phyloP scores from a whole-genome alignment of 2,888 invertebrate genomes.

The Machimus atricapillus region DNA sequence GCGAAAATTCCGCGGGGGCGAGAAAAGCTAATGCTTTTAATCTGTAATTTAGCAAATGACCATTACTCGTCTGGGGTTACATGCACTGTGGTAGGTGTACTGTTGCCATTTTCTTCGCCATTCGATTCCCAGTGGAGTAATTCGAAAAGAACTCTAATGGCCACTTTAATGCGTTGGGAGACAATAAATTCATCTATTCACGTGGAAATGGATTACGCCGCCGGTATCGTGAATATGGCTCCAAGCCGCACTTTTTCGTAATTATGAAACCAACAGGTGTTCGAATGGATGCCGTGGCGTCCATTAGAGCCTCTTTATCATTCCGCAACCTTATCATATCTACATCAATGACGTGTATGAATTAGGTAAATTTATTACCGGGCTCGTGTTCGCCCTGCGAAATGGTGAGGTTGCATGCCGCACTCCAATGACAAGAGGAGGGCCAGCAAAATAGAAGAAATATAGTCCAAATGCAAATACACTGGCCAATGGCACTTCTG shows the following conservation, averaged over 20 bases:
- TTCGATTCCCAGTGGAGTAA: background rate
- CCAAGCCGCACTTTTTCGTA: background rate
- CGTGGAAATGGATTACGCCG: background rate
- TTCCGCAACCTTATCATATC: conserved; percentile 3
- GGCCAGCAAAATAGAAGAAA: background rate
- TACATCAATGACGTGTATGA: background rate
- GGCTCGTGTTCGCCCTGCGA: background rate
- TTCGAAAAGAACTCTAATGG: conserved; percentile 18
- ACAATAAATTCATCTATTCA: conserved; percentile 1
- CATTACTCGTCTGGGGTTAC: background rate
- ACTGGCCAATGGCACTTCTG: background rate
- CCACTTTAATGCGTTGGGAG: background rate
- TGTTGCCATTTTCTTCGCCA: background rate
- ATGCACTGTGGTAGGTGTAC: background rate
- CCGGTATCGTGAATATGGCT: background rate
- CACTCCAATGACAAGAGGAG: background rate
- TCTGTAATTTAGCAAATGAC: background rate
- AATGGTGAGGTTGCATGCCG: background rate
- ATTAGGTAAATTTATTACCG: background rate
- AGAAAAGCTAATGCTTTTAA: background rate
- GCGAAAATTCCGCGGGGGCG: background rate
- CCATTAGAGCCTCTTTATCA: background rate
- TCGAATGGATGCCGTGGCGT: background rate
- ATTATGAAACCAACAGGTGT: conserved; percentile 15
- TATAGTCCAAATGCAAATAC: background rate